Evolutionary conservation across 2,888 invertebrate species (phyloP), one percentile per base, ranked within the genome.

Genomic region (Pollenia griseotomentosa): DNA sequence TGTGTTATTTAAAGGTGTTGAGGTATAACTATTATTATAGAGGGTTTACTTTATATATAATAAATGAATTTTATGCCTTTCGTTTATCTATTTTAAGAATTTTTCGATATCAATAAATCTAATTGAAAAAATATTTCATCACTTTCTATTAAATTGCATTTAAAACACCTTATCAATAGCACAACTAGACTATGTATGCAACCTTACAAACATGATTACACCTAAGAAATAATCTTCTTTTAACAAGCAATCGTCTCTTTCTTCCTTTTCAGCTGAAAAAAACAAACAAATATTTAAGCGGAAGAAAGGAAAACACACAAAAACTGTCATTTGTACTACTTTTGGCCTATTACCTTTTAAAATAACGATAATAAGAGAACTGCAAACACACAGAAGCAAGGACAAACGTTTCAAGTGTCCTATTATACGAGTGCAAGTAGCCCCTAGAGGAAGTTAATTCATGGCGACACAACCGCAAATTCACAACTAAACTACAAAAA

Each of bases 391-490:
- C 12, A 77, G 12, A 46, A 16, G 16, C 10, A 87, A 71, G 83
- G 53, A 85, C 70, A 85, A 75, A 71, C 53, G 42, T 66, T 79
- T 79, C 75, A 85, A 79, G 85, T 79, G 75, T 85, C 57, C 75
- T 77, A 84, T 85, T 77, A 83, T 74, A n/a, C 55, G 79, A 57
- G 66, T 68, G 73, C 85, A 87, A 87, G 82, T 85, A 79, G 82
- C 70, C 85, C 75, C 82, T 48, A 66, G 82, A 84, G 85, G 53
- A 78, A 71, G 61, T 85, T 80, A 85, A 85, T 82, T 85, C 79
- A 83, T 75, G 75, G 65, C 33, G 81, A 84, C 82, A 83, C 65
- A 53, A 73, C 53, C 65, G 48, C 61, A 71, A 83, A 59, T 65
- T 59, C 16, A 23, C 46, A 48, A 48, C 19, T 53, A 68, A 82